These are phyloP conservation scores for Orchesellides sinensis DNA, from an alignment of 2,888 invertebrate species.

Conservation along the genomic window DNA sequence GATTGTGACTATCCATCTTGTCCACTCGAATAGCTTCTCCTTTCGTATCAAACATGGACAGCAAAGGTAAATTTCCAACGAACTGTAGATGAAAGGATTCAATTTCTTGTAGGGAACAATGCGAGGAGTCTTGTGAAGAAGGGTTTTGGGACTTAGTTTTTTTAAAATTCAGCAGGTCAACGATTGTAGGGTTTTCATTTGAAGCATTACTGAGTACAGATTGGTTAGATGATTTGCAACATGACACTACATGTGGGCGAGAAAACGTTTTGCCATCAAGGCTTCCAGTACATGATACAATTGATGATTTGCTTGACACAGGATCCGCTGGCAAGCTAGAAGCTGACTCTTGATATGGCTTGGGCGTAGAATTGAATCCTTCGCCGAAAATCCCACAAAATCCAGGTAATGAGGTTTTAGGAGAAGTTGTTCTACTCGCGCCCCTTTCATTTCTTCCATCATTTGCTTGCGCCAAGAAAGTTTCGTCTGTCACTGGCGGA, in stretches of 20 bases:
- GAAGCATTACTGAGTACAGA: neutral
- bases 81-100: constrained; percentile 36
- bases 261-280: neutral
- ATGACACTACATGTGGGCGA: neutral
- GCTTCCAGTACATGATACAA: neutral
- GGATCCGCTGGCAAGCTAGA: neutral
- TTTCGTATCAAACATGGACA: neutral
- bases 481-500: neutral
- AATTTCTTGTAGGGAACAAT: constrained; percentile 1
- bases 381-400: neutral
- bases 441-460: neutral
- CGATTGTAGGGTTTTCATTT: neutral
- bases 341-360: neutral
- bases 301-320: neutral
- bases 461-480: neutral
- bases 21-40: neutral
- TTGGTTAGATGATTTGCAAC: neutral
- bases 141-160: neutral
- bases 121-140: neutral
- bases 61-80: constrained; percentile 13
- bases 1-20: too few species aligned
- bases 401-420: neutral
- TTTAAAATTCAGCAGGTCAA: neutral
- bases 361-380: neutral
- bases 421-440: neutral